These are phyloP conservation scores for Octodonta nipae DNA, from an alignment of 2,888 invertebrate genomes.

Conservation along the genomic window DNA sequence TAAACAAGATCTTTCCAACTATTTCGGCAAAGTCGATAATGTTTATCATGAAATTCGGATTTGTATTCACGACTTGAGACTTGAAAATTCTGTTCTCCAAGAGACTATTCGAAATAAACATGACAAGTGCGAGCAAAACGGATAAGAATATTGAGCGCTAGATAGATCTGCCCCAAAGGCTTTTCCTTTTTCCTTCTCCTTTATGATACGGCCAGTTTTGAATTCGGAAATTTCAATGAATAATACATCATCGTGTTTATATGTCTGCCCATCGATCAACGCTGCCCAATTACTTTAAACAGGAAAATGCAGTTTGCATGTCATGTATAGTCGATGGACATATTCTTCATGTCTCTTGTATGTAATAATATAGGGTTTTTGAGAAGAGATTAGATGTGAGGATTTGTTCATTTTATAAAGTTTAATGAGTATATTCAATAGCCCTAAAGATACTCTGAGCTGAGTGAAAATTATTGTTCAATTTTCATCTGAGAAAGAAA, in stretches of 20 bases:
- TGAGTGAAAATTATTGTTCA: no score
- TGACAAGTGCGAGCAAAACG: conserved; percentile 21
- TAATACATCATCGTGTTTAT: conserved; percentile 26
- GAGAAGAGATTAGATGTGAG: no score
- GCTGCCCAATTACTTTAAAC: conserved; percentile 17
- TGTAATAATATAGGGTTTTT: no score
- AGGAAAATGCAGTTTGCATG: conserved; percentile 29
- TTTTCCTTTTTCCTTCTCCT: conserved; percentile 10
- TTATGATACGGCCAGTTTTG: conserved; percentile 8
- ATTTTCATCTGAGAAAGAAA: no score
- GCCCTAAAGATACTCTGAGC: no score
- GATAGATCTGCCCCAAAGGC: conserved; percentile 20
- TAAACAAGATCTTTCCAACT: not conserved
- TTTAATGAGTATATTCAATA: no score
- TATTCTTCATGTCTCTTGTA: no score
- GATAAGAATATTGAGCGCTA: conserved; percentile 22
- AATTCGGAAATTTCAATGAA: conserved; percentile 19
- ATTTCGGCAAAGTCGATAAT: conserved; percentile 2
- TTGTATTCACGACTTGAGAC: conserved; percentile 19
- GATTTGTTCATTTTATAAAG: no score
- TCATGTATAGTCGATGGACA: conserved; percentile 34
- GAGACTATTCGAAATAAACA: conserved; percentile 25
- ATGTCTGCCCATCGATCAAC: conserved; percentile 30
- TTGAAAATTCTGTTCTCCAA: conserved; percentile 22
- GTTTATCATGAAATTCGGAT: conserved; percentile 20